phyloP scores from a whole-genome alignment of 2,888 invertebrate species.

The Chesias legatella region DNA sequence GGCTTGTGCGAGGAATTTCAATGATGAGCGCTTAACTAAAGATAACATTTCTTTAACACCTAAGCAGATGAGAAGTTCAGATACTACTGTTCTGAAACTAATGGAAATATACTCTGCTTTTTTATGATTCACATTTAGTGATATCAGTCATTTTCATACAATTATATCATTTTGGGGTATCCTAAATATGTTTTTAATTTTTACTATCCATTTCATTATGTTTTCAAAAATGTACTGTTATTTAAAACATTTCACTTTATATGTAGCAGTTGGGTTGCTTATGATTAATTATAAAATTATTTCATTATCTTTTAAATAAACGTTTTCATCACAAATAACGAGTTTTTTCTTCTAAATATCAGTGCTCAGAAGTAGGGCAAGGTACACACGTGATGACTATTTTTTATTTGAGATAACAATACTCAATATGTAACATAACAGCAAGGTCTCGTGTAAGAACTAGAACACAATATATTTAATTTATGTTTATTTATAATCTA shows the following conservation, averaged over 20 bases:
- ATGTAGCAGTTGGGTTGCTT: conserved; percentile 17
- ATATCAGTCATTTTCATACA: conserved; percentile 8
- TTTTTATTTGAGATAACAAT: too few relatives aligned
- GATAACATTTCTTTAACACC: conserved; percentile 13
- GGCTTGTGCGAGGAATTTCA: conserved; percentile 20
- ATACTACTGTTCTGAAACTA: conserved; percentile 1
- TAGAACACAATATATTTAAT: conserved; percentile 30
- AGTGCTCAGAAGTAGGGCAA: too few relatives aligned
- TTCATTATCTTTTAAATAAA: conserved; percentile 27
- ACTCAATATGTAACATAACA: too few relatives aligned
- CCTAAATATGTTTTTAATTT: conserved; percentile 16
- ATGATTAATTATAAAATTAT: conserved; percentile 15
- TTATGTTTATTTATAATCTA: conserved; percentile 53
- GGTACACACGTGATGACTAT: too few relatives aligned
- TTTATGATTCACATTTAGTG: background rate
- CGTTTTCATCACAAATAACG: conserved; percentile 20
- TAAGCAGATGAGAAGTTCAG: conserved; percentile 11
- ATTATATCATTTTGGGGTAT: conserved; percentile 8
- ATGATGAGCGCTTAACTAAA: conserved; percentile 19
- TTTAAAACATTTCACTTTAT: conserved; percentile 15
- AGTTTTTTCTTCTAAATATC: conserved; percentile 10
- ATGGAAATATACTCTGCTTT: conserved; percentile 3
- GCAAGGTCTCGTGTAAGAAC: too few relatives aligned
- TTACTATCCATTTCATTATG: conserved; percentile 15
- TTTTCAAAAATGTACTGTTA: conserved; percentile 19